Base-by-base conservation (phyloP, 2,888 invertebrate species). In the Glaucopsyche alexis region DNA sequence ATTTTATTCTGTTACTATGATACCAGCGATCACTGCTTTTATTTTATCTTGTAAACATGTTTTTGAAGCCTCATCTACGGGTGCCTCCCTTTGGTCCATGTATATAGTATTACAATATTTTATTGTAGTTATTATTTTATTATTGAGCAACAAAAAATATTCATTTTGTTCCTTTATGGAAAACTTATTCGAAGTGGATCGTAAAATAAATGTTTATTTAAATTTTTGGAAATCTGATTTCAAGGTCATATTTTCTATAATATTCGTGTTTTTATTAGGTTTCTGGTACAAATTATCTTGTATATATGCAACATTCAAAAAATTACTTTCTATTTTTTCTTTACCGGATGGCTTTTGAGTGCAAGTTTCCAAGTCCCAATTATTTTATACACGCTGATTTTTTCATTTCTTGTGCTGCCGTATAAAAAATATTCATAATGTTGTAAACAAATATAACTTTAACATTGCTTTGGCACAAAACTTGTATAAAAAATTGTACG, bases 1-100 rank as follows among this genome's bases (percentile, higher is more conserved):
- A 13, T 7, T 71, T 19, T 55, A 67, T 40, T 55, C 52, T n/a
- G n/a, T 71, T 47, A 71, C 67, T 9, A n/a, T 72, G 47, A 8
- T 71, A 5, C 66, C 67, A 50, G n/a, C 49, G 2, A 64, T 64
- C 7, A n/a, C n/a, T n/a, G n/a, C n/a, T n/a, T n/a, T n/a, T n/a
- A n/a, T n/a, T n/a, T n/a, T n/a, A n/a, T n/a, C n/a, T n/a, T n/a
- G n/a, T n/a, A n/a, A n/a, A n/a, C n/a, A n/a, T n/a, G n/a, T n/a
- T n/a, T n/a, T n/a, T n/a, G n/a, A n/a, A n/a, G n/a, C n/a, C n/a
- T n/a, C n/a, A n/a, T n/a, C n/a, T n/a, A n/a, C n/a, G n/a, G n/a
- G n/a, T n/a, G n/a, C n/a, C n/a, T 38, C 38, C 5, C 9, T 16
- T 13, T 64, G 64, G 64, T 1, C 0, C 4, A 0, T 55, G 11